Evolutionary conservation across 2,797 vertebrate species (phyloP).

Genomic region (Threskiornis aethiopicus): DNA sequence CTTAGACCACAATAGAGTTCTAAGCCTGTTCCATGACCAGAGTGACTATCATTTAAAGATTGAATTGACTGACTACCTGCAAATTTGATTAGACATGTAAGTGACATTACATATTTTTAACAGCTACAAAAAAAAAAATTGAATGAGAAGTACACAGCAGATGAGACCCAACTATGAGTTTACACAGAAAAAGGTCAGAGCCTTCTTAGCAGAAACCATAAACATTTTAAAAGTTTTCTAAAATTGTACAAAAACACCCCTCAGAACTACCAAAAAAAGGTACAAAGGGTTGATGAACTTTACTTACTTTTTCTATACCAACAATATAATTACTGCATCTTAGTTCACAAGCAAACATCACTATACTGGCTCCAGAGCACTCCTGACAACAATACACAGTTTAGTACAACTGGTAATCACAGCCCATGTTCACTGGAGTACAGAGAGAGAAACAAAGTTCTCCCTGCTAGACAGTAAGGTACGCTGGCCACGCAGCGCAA

Average conservation of each 20-base stretch:
- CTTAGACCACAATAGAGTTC: background rate
- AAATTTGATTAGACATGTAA: background rate
- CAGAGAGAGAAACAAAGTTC: background rate
- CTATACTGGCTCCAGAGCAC: background rate
- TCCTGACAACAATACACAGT: accelerated
- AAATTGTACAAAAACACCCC: background rate
- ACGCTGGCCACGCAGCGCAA: background rate
- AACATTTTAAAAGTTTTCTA: background rate
- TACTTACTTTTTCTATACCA: background rate
- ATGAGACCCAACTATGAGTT: background rate
- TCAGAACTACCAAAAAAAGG: background rate
- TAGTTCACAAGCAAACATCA: background rate
- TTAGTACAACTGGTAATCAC: background rate
- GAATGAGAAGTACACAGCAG: background rate
- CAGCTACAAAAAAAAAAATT: background rate
- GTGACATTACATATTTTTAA: background rate
- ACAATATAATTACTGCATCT: background rate
- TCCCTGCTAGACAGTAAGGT: background rate
- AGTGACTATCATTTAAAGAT: background rate
- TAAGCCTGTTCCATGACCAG: background rate
- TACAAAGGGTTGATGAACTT: background rate
- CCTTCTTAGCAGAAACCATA: background rate
- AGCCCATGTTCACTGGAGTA: background rate
- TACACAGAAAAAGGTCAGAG: background rate
- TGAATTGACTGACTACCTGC: background rate